Base-by-base conservation (phyloP, 2,113 vertebrate genomes). In the Macroglossus sobrinus region DNA sequence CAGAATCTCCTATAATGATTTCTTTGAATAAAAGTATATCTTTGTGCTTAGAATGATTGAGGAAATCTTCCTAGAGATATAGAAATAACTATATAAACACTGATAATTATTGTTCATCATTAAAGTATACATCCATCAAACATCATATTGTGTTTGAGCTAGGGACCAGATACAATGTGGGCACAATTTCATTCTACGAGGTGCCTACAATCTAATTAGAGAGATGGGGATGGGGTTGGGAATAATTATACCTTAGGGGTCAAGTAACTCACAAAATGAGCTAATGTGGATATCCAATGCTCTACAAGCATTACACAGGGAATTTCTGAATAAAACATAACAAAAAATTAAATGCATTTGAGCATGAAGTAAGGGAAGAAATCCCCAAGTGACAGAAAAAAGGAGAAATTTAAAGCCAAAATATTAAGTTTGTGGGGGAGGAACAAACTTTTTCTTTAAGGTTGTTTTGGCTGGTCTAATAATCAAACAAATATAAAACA, bases 321-420 rank as follows among this genome's bases (percentile, higher is more conserved):
- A 87, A 68, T 53, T 69, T 85, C 28, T 86, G 47, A 57, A 35
- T 74, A 75, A 86, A 92, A 85, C 30, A 71, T 13, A 75, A 86
- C 81, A 86, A 55, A 86, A 61, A 89, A 66, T n/a, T 57, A 75
- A 89, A 61, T 50, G n/a, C 40, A 47, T 15, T 24, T 45, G 45
- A 72, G 61, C 28, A 72, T 38, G 82, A 89, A 91, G 79, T 43
- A 64, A 68, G 81, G 82, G 88, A 59, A 47, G 40, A 95, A n/a
- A 74, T 74, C 21, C 47, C 50, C 55, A 86, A 93, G 61, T 4
- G 21, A 75, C n/a, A 79, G 57, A 75, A 71, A 72, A 53, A 89
- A 47, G n/a, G 91, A 96, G 47, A 47, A 63, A 93, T 63, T 81
- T 66, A 89, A 88, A 92, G n/a, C 7, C 59, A 63, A 86, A 71